Evolutionary conservation across 1,140 invertebrate species (phyloP).

Genomic region (Drosophila tropicalis): DNA sequence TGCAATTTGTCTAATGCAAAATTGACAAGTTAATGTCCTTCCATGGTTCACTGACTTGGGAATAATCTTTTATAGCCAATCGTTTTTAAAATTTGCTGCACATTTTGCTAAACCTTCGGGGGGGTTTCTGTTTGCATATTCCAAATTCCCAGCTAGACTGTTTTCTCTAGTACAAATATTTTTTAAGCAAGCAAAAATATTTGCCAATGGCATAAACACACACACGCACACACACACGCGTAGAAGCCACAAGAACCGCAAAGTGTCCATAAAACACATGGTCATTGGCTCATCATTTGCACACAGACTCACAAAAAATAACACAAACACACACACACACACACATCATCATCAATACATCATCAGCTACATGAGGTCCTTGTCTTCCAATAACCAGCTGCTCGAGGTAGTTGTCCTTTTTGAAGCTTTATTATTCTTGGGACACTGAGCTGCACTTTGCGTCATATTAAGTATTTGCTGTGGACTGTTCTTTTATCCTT

Average conservation of each 20-base stretch:
- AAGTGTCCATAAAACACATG: slow-evolving; percentile 61
- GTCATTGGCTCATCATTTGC: slow-evolving; percentile 56
- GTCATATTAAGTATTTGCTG: slow-evolving; percentile 38
- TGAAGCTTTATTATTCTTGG: not conserved
- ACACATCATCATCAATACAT: not conserved
- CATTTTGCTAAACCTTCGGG: slow-evolving; percentile 36
- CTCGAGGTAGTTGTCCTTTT: slow-evolving; percentile 21
- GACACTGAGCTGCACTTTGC: slow-evolving; percentile 24
- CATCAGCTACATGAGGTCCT: slow-evolving; percentile 37
- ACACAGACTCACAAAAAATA: slow-evolving; percentile 13
- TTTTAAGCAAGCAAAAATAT: slow-evolving; percentile 66
- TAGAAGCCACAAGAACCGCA: slow-evolving; percentile 38
- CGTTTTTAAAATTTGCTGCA: slow-evolving; percentile 58
- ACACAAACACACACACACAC: slow-evolving; percentile 34
- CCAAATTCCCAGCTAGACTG: slow-evolving; percentile 31
- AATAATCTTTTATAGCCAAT: slow-evolving; percentile 40
- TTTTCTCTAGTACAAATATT: slow-evolving; percentile 54
- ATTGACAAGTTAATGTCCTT: slow-evolving; percentile 49
- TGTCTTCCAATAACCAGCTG: not conserved
- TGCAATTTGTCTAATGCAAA: slow-evolving; percentile 47
- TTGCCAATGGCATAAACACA: slow-evolving; percentile 54
- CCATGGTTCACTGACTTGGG: slow-evolving; percentile 54
- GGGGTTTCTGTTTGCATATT: slow-evolving; percentile 46
- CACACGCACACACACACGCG: not conserved
- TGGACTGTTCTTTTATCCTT: slow-evolving; percentile 10